Evolutionary conservation across 2,888 invertebrate species (phyloP).

Genomic region (Acanthosepion pharaonis): DNA sequence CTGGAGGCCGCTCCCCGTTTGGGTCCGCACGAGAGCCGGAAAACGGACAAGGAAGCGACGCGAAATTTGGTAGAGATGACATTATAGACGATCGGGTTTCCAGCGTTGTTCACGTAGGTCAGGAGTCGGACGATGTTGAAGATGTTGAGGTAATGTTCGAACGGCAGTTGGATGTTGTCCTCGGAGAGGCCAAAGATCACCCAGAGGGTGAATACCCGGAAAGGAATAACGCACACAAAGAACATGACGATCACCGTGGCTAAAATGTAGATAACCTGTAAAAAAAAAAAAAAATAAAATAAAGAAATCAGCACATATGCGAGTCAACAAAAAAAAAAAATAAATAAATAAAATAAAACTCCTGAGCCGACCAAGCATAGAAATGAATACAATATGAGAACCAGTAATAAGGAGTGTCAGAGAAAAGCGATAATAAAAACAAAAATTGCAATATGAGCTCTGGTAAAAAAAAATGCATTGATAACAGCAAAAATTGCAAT

Average conservation of each 20-base stretch:
- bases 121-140: slow-evolving; percentile 86
- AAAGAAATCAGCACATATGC: too few relatives aligned
- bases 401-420: too few relatives aligned
- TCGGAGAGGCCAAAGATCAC: slow-evolving; percentile 85
- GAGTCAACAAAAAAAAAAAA: too few relatives aligned
- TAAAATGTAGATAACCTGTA: slow-evolving; percentile 68
- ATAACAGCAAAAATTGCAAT: too few relatives aligned
- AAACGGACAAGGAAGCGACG: slow-evolving; percentile 68
- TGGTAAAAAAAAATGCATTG: too few relatives aligned
- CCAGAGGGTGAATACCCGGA: slow-evolving; percentile 90
- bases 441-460: too few relatives aligned
- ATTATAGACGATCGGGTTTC: slow-evolving; percentile 93
- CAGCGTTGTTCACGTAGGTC: slow-evolving; percentile 91
- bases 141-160: slow-evolving; percentile 87
- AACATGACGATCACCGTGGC: slow-evolving; percentile 80
- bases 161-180: slow-evolving; percentile 81
- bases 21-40: background rate
- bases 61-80: slow-evolving; percentile 93
- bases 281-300: background rate
- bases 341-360: too few relatives aligned
- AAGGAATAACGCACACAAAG: slow-evolving; percentile 91
- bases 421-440: too few relatives aligned
- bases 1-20: background rate
- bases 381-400: too few relatives aligned
- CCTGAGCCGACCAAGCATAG: too few relatives aligned